Conservation (phyloP, 1,140 invertebrate species). For the Trichonephila clavata region DNA sequence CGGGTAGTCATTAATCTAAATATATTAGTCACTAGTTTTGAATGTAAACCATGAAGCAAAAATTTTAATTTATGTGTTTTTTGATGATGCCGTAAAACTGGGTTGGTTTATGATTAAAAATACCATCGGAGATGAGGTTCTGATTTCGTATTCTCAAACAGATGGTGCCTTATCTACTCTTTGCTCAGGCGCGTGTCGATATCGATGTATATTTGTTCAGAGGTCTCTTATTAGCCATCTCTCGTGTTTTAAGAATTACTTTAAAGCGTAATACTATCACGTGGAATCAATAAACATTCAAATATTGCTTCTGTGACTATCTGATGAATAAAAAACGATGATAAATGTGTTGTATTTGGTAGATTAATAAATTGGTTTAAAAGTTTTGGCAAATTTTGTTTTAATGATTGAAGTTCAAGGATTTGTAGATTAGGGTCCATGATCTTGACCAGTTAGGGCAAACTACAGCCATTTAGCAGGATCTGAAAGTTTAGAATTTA, state of each 20-base stretch:
- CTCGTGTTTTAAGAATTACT: not conserved
- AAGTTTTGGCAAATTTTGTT: too few relatives aligned
- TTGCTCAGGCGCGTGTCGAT: not conserved
- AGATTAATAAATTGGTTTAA: too few relatives aligned
- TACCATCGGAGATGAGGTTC: not conserved
- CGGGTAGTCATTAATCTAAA: not conserved
- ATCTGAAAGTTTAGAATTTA: too few relatives aligned
- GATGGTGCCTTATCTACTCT: not conserved
- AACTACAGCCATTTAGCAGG: too few relatives aligned
- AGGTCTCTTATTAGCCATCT: not conserved
- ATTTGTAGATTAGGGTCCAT: too few relatives aligned
- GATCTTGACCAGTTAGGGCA: too few relatives aligned
- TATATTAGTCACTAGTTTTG: not conserved
- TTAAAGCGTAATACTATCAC: not conserved
- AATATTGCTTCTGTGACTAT: not conserved
- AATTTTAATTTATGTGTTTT: not conserved
- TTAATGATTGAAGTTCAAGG: too few relatives aligned
- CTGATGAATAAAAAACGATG: not conserved
- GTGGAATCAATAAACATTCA: constrained; percentile 26
- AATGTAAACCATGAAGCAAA: not conserved
- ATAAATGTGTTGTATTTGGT: too few relatives aligned
- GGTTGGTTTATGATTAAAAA: not conserved
- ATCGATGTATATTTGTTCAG: not conserved
- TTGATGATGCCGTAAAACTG: not conserved
- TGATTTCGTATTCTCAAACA: not conserved